A percentile compares a stretch with the other conserved stretches of the same genome.
Conservation (phyloP, 2,797 vertebrate genomes). For the Emys orbicularis region DNA sequence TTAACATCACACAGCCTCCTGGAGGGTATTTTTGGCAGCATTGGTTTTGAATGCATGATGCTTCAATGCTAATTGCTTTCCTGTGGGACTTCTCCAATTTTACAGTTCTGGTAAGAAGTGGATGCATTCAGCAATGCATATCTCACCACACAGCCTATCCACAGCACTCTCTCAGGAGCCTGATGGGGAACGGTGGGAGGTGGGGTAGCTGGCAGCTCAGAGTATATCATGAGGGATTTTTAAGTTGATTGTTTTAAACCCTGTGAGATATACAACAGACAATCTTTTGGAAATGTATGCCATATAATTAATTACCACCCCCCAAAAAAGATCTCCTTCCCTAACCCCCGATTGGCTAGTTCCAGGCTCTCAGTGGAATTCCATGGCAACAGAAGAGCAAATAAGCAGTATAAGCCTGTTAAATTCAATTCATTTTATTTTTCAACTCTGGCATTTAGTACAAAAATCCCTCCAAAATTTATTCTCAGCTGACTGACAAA, state of each 20-base stretch:
- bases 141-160: not conserved
- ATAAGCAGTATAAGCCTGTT: conserved; percentile 68
- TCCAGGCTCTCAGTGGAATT: conserved; percentile 46
- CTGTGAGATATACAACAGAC: not conserved
- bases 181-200: not conserved
- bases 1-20: not conserved
- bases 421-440: conserved; percentile 23
- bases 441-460: conserved; percentile 58
- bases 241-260: conserved; percentile 22
- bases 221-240: not conserved
- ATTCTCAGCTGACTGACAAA: not conserved
- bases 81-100: not conserved
- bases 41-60: not conserved
- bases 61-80: not conserved
- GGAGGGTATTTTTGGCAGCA: not conserved
- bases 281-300: conserved; percentile 21
- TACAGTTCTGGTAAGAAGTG: not conserved
- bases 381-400: conserved; percentile 50
- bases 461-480: conserved; percentile 63
- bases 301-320: conserved; percentile 1
- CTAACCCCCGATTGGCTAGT: conserved; percentile 38
- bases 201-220: not conserved
- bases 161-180: not conserved
- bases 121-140: not conserved
- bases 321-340: not conserved